Conservation (phyloP, 2,888 invertebrate genomes). For the Pheosia gnoma region DNA sequence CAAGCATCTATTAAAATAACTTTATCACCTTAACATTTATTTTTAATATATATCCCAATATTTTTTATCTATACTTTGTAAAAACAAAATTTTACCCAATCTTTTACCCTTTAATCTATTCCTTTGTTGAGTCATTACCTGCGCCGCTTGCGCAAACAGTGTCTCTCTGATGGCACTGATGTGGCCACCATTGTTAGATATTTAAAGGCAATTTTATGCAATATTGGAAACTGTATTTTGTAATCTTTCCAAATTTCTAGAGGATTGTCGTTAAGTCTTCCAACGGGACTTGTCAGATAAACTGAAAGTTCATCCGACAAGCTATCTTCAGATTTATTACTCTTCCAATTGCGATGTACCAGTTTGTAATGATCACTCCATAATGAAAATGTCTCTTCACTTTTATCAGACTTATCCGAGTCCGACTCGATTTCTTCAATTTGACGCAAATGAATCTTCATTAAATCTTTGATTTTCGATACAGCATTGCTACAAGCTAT, state of each 20-base stretch:
- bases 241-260: constrained; percentile 28
- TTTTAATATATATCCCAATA: constrained; percentile 8
- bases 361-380: too few relatives aligned
- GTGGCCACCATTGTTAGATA: constrained; percentile 32
- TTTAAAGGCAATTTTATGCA: constrained; percentile 29
- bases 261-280: constrained; percentile 21
- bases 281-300: not conserved
- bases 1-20: too few relatives aligned
- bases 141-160: too few relatives aligned
- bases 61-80: constrained; percentile 8
- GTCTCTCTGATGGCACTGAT: too few relatives aligned
- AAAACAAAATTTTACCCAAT: constrained; percentile 14
- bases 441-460: too few relatives aligned
- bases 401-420: too few relatives aligned
- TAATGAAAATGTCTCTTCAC: too few relatives aligned
- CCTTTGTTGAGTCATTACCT: constrained; percentile 16
- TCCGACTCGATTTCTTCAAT: too few relatives aligned
- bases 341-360: not conserved
- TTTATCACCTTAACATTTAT: too few relatives aligned
- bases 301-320: not conserved
- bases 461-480: too few relatives aligned
- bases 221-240: constrained; percentile 27
- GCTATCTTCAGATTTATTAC: not conserved
- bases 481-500: too few relatives aligned
- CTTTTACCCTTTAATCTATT: constrained; percentile 20